Conservation (phyloP, 2,797 vertebrate species). For the Limnodromus scolopaceus region DNA sequence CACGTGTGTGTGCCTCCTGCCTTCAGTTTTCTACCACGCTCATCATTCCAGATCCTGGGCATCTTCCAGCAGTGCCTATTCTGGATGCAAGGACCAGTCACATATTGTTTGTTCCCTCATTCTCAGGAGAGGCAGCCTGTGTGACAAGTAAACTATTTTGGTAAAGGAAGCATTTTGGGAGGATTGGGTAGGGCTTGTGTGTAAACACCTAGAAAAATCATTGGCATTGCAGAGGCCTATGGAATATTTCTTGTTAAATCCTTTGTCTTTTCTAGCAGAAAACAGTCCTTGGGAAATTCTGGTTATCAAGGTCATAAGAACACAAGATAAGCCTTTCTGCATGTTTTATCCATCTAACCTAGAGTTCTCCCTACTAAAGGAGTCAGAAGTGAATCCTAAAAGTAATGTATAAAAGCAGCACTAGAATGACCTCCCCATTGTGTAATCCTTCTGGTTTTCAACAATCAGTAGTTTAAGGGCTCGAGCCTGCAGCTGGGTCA, state of each 20-base stretch:
- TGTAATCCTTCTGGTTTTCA: neutral
- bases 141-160: neutral
- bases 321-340: neutral
- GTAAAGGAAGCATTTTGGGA: neutral
- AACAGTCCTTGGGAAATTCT: neutral
- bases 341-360: neutral
- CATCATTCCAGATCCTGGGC: neutral
- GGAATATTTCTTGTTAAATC: neutral
- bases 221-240: neutral
- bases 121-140: neutral
- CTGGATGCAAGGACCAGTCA: neutral
- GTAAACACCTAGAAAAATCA: neutral
- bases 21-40: neutral
- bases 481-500: neutral
- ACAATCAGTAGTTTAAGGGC: neutral
- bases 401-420: neutral
- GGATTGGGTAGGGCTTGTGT: neutral
- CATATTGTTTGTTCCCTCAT: neutral
- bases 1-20: neutral
- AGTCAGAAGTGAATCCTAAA: neutral
- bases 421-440: neutral
- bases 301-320: neutral
- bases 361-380: neutral
- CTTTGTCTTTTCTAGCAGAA: neutral
- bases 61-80: neutral